A percentile compares a stretch with the other conserved stretches of the same genome.
These are phyloP conservation scores for Stomatorhinus walkeri DNA, from an alignment of 2,797 vertebrate species.

Conservation along the genomic window DNA sequence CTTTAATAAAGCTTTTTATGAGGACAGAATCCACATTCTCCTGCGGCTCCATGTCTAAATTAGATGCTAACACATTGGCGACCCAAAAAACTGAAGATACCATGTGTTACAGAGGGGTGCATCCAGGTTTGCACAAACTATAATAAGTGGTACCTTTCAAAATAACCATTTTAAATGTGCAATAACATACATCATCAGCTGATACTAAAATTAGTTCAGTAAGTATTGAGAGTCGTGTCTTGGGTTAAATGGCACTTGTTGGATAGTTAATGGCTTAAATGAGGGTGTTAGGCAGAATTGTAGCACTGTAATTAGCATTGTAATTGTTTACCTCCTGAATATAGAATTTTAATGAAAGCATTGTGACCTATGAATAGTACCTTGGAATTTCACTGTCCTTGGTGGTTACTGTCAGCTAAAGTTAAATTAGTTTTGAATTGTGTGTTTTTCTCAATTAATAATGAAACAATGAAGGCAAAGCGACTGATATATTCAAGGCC, in stretches of 20 bases:
- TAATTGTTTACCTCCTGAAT: background rate
- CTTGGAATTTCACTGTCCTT: constrained; percentile 8
- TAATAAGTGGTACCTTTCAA: background rate
- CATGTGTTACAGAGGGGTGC: background rate
- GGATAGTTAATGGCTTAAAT: background rate
- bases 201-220: background rate
- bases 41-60: background rate
- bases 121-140: background rate
- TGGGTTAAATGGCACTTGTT: background rate
- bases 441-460: background rate
- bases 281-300: background rate
- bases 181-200: background rate
- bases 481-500: background rate
- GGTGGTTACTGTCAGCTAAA: constrained; percentile 5
- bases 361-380: background rate
- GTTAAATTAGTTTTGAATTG: constrained; percentile 8
- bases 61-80: background rate
- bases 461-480: background rate
- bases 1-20: background rate
- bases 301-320: background rate
- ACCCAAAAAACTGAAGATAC: background rate
- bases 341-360: background rate
- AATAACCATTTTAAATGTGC: background rate
- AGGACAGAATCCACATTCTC: background rate
- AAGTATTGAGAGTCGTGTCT: background rate